Evolutionary conservation across 2,888 invertebrate genomes (phyloP).

Genomic region (Drosophila fulvimacula): DNA sequence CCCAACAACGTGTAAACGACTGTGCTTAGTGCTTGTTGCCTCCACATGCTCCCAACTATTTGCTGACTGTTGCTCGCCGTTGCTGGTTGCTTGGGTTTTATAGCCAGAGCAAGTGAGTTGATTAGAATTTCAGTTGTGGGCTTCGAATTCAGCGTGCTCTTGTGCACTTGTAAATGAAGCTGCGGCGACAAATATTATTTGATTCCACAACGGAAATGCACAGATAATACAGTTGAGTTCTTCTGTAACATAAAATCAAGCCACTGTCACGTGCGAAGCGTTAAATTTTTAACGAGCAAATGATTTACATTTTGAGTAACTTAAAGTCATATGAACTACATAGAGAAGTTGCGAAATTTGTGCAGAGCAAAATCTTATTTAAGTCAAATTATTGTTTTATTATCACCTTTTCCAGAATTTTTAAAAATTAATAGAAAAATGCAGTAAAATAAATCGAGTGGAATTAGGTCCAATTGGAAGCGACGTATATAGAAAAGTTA

Average conservation of each 20-base stretch:
- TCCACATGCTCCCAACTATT: constrained; percentile 48
- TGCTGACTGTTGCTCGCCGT: constrained; percentile 45
- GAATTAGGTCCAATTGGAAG: neutral
- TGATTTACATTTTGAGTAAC: neutral
- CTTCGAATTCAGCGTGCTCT: constrained; percentile 50
- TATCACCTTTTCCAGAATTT: neutral
- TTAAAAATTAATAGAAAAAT: neutral
- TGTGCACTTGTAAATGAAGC: constrained; percentile 53
- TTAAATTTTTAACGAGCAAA: neutral
- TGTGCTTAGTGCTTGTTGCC: constrained; percentile 27
- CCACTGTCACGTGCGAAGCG: constrained; percentile 59
- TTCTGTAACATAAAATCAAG: constrained; percentile 7
- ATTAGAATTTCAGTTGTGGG: constrained; percentile 25
- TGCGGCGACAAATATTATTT: constrained; percentile 23
- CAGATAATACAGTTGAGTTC: constrained; percentile 34
- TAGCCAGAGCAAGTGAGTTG: constrained; percentile 33
- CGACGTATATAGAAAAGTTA: neutral
- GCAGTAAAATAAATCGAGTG: neutral
- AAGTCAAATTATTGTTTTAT: neutral
- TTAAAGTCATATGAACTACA: neutral
- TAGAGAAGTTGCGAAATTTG: neutral
- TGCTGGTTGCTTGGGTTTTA: constrained; percentile 47
- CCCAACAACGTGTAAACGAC: constrained; percentile 28
- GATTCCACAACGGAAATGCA: constrained; percentile 44
- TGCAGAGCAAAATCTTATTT: neutral